Evolutionary conservation across 2,888 invertebrate genomes (phyloP).

Genomic region (Drosophila maculinotata): DNA sequence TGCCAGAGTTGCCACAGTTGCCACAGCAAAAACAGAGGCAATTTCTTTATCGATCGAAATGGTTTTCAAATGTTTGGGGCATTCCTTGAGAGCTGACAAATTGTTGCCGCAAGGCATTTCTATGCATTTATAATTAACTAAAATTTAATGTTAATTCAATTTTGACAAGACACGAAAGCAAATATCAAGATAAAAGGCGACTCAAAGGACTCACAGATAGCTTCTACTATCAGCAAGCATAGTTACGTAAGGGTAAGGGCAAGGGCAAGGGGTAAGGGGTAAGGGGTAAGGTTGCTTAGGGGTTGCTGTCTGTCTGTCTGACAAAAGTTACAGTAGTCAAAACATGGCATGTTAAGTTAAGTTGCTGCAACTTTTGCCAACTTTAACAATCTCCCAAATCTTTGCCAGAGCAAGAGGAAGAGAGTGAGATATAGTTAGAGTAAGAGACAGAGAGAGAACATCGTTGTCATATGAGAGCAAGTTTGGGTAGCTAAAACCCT

Average conservation of each 20-base stretch:
- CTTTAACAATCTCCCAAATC: conserved; percentile 60
- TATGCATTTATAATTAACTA: conserved; percentile 59
- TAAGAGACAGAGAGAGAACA: background rate
- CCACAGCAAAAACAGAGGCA: conserved; percentile 2
- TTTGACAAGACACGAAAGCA: conserved; percentile 39
- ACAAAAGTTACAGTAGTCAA: conserved; percentile 59
- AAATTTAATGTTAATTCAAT: conserved; percentile 49
- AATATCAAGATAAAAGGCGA: conserved; percentile 45
- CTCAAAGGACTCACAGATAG: conserved; percentile 7
- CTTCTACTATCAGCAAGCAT: conserved; percentile 20
- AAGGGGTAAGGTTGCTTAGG: background rate
- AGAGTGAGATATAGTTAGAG: background rate
- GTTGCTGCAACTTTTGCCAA: conserved; percentile 60
- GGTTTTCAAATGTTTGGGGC: background rate
- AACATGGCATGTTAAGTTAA: conserved; percentile 70
- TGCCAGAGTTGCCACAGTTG: conserved; percentile 12
- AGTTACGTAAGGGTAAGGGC: background rate
- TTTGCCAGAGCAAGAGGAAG: conserved; percentile 28
- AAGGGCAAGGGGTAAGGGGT: background rate
- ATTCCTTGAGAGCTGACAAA: conserved; percentile 3
- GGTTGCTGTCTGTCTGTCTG: conserved; percentile 7
- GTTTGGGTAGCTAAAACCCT: conserved; percentile 24
- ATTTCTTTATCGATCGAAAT: conserved; percentile 28
- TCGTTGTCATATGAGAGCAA: conserved; percentile 3
- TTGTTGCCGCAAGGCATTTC: conserved; percentile 21